Percentiles rank a stretch among this genome's conserved stretches.
Conservation (phyloP, 2,113 vertebrate species). For the Ramphastos sulfuratus region DNA sequence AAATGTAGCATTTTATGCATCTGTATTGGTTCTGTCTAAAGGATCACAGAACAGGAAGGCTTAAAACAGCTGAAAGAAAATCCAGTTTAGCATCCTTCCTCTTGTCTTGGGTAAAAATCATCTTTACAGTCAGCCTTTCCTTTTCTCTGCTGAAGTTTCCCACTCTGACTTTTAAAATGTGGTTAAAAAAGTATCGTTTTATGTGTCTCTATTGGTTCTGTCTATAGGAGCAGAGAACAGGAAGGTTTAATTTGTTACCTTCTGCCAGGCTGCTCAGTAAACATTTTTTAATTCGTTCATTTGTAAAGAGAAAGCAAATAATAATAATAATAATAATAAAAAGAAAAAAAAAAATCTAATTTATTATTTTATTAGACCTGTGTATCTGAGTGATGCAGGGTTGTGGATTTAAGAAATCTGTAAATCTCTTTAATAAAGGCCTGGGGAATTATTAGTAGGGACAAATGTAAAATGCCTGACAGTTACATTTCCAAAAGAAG, state of each 20-base stretch:
- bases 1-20: not conserved
- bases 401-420: conserved; percentile 81
- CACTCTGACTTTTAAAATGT: conserved; percentile 27
- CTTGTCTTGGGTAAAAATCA: conserved; percentile 2
- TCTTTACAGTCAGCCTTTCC: not conserved
- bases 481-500: conserved; percentile 79
- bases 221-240: conserved; percentile 39
- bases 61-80: conserved; percentile 52
- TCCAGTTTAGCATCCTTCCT: conserved; percentile 7
- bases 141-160: conserved; percentile 33
- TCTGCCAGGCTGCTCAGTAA: conserved; percentile 70
- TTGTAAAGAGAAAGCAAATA: conserved; percentile 66
- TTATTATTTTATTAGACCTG: conserved; percentile 75
- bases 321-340: conserved; percentile 47
- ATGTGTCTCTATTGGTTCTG: conserved; percentile 19
- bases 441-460: conserved; percentile 84
- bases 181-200: conserved; percentile 2
- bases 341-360: conserved; percentile 55
- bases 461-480: conserved; percentile 83
- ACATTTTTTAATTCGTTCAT: conserved; percentile 74
- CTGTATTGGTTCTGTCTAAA: conserved; percentile 43
- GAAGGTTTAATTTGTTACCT: conserved; percentile 56
- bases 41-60: not conserved
- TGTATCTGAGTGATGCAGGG: conserved; percentile 75
- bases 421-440: conserved; percentile 86